Conservation (phyloP, 2,888 invertebrate genomes). For the Oeneis ivallda region DNA sequence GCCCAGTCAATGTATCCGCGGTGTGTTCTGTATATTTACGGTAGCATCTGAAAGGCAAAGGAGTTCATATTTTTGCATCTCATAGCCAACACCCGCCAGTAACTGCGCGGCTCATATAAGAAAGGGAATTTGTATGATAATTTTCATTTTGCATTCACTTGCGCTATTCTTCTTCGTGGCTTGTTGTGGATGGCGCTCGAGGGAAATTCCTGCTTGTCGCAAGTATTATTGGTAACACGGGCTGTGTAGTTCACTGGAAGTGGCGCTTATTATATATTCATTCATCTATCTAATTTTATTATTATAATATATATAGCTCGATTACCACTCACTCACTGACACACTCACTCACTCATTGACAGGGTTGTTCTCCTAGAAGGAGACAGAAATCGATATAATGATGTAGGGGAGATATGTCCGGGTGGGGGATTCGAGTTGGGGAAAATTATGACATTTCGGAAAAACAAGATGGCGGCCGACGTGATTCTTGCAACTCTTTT, state of each 20-base stretch:
- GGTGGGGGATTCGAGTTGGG: too few relatives aligned
- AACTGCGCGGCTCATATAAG: constrained; percentile 72
- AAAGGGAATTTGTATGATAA: constrained; percentile 79
- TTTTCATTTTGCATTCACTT: constrained; percentile 80
- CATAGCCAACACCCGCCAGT: constrained; percentile 71
- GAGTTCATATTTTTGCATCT: constrained; percentile 78
- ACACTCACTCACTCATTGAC: too few relatives aligned
- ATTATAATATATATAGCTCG: too few relatives aligned
- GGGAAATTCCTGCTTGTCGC: constrained; percentile 76
- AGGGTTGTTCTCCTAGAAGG: too few relatives aligned
- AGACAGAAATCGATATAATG: too few relatives aligned
- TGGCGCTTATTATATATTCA: constrained; percentile 4
- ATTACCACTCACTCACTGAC: too few relatives aligned
- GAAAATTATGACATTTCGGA: too few relatives aligned
- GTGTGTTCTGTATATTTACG: constrained; percentile 56
- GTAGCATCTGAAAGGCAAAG: constrained; percentile 59
- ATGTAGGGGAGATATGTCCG: too few relatives aligned
- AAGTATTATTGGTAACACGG: constrained; percentile 51
- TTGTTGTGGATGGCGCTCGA: constrained; percentile 75
- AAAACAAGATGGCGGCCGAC: too few relatives aligned
- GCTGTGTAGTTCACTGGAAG: constrained; percentile 41
- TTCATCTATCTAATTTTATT: too few relatives aligned
- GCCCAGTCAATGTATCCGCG: constrained; percentile 23
- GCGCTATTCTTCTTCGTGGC: constrained; percentile 72
- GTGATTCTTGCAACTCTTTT: too few relatives aligned